phyloP scores from a whole-genome alignment of 2,797 vertebrate species.

The Halcyon badia region DNA sequence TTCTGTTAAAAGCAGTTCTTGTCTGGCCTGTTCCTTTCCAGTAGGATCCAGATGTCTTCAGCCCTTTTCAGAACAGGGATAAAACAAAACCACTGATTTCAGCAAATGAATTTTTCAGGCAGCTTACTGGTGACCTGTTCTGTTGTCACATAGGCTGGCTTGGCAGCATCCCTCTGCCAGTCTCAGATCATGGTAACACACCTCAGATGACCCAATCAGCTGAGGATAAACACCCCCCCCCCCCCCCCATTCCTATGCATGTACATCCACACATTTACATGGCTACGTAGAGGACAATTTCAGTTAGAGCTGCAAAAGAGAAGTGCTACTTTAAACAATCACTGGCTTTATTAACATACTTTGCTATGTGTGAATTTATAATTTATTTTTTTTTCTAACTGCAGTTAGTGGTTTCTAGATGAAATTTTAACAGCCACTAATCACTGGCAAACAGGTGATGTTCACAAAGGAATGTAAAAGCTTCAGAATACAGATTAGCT shows the following conservation, averaged over 20 bases:
- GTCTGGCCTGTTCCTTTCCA: neutral
- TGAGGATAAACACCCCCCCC: neutral
- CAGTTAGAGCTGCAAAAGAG: neutral
- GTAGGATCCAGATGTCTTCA: neutral
- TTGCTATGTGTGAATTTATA: neutral
- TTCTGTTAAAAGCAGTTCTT: neutral
- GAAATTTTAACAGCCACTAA: constrained; percentile 22
- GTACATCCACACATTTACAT: rapidly evolving
- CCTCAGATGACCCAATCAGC: neutral
- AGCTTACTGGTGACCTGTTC: neutral
- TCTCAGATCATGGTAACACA: neutral
- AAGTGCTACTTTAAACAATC: neutral
- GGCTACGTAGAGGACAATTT: neutral
- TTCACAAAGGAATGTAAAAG: constrained; percentile 19
- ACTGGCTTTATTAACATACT: neutral
- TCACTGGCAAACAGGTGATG: constrained; percentile 24
- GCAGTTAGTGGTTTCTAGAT: neutral
- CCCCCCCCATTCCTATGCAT: rapidly evolving
- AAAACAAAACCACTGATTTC: neutral
- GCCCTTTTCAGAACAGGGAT: neutral
- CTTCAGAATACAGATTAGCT: neutral
- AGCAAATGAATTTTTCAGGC: neutral
- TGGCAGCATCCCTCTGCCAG: neutral
- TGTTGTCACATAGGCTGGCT: neutral
- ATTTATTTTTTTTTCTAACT: neutral